phyloP scores from a whole-genome alignment of 2,888 invertebrate species.

The Cacoxenus indagator region DNA sequence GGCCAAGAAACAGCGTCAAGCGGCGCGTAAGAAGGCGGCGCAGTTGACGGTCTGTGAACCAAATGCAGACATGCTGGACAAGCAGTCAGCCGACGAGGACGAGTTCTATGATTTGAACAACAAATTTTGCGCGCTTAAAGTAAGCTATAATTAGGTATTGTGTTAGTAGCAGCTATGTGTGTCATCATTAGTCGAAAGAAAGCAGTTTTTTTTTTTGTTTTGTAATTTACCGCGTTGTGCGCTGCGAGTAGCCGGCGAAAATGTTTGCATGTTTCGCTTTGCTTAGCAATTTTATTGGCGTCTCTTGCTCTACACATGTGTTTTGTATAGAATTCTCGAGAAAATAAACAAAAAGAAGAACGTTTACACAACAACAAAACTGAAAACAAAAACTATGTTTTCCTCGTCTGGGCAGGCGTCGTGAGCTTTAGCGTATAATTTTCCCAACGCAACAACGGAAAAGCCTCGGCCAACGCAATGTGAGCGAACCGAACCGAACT shows the following conservation, averaged over 20 bases:
- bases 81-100: slow-evolving; percentile 44
- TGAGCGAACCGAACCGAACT: background rate
- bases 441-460: background rate
- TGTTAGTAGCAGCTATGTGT: background rate
- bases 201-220: background rate
- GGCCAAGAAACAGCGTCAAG: slow-evolving; percentile 58
- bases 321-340: slow-evolving; percentile 9
- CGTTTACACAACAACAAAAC: slow-evolving; percentile 13
- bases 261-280: slow-evolving; percentile 1
- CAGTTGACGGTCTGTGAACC: slow-evolving; percentile 44
- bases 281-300: background rate
- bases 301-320: background rate
- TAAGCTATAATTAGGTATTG: slow-evolving; percentile 30
- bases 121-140: slow-evolving; percentile 64
- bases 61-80: slow-evolving; percentile 52
- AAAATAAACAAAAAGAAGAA: slow-evolving; percentile 21
- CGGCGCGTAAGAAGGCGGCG: slow-evolving; percentile 47
- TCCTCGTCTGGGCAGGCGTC: background rate
- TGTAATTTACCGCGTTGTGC: too few species aligned
- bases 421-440: background rate
- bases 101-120: slow-evolving; percentile 68
- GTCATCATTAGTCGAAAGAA: background rate
- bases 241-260: slow-evolving; percentile 9
- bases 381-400: slow-evolving; percentile 7
- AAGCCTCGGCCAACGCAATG: background rate